Conservation (phyloP, 2,797 vertebrate species). For the Thaleichthys pacificus region DNA sequence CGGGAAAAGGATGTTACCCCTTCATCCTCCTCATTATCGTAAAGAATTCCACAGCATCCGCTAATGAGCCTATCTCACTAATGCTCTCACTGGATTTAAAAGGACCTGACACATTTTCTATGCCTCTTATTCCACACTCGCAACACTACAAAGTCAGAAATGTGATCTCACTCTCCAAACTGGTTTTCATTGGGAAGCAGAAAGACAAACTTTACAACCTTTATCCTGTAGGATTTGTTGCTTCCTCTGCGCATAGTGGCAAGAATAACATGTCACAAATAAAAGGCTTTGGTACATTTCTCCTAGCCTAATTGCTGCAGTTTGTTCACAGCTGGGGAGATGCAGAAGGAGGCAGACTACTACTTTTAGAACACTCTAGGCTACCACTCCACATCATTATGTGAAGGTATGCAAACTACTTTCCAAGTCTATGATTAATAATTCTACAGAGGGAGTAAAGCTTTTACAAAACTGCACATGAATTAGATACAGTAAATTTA, state of each 20-base stretch:
- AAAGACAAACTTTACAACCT: background rate
- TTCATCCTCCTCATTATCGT: background rate
- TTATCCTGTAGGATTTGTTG: background rate
- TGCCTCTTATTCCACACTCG: background rate
- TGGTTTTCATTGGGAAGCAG: background rate
- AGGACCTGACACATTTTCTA: background rate
- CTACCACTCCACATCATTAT: conserved; percentile 48
- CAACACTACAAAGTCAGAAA: background rate
- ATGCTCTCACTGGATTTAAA: background rate
- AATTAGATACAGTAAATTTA: background rate
- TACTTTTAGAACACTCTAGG: conserved; percentile 48
- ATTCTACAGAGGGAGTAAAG: background rate
- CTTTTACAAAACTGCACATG: background rate
- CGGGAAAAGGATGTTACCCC: background rate
- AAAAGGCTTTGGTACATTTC: conserved; percentile 9
- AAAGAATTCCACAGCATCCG: background rate
- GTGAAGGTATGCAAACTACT: conserved; percentile 36
- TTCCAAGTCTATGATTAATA: background rate
- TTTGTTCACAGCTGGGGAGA: conserved; percentile 55
- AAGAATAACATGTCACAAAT: background rate
- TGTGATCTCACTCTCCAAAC: background rate
- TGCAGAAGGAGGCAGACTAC: conserved; percentile 17
- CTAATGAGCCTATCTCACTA: background rate
- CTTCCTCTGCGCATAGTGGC: background rate
- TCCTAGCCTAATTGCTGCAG: conserved; percentile 53